Conservation (phyloP, 2,888 invertebrate species). For the Thelaira solivaga region DNA sequence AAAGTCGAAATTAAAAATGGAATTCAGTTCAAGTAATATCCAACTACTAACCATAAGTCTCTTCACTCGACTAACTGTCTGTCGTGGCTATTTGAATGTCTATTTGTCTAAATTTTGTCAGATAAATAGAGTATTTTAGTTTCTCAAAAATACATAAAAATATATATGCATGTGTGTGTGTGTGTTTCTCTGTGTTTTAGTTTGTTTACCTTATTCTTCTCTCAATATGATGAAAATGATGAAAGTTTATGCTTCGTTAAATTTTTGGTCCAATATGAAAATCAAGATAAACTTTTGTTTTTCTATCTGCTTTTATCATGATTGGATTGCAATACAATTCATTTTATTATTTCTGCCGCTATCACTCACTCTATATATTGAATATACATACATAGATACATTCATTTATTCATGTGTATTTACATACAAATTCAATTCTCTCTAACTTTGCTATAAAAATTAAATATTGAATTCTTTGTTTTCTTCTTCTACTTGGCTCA, state of each 20-base stretch:
- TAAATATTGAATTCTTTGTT: conserved; percentile 19
- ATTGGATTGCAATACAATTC: conserved; percentile 51
- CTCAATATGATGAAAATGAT: conserved; percentile 45
- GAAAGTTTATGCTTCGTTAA: conserved; percentile 55
- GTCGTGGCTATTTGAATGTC: conserved; percentile 20
- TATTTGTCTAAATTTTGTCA: background rate
- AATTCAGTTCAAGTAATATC: conserved; percentile 15
- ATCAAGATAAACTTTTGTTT: conserved; percentile 34
- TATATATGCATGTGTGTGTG: no score
- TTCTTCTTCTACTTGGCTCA: background rate
- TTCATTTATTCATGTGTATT: no score
- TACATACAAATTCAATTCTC: background rate
- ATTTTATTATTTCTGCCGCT: conserved; percentile 20
- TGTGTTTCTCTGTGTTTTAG: background rate
- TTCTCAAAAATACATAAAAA: conserved; percentile 26
- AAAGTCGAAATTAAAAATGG: conserved; percentile 22
- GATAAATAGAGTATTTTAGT: background rate
- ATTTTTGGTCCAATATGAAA: conserved; percentile 49
- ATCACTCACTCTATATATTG: background rate
- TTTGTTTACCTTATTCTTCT: conserved; percentile 48
- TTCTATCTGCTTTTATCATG: conserved; percentile 21
- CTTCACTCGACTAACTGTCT: background rate
- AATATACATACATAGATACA: no score
- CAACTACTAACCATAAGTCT: background rate
- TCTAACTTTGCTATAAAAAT: conserved; percentile 31